Percentiles rank a stretch among this genome's conserved stretches.
Evolutionary conservation across 2,888 invertebrate species (phyloP).

Genomic region (Drosophila nr. fundita): DNA sequence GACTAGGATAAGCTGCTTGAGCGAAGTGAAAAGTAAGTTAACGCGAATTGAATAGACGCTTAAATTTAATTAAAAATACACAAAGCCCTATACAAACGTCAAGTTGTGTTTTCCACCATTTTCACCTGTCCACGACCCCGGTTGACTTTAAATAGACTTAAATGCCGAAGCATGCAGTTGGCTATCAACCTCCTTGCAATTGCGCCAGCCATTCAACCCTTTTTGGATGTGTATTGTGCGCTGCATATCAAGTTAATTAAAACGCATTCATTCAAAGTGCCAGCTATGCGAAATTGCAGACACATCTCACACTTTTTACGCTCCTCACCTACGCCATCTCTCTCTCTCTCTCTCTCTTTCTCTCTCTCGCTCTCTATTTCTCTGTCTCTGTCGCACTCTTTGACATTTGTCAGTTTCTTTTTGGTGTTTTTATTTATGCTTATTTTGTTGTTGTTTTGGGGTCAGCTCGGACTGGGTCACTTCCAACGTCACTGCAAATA

Average conservation of each 20-base stretch:
- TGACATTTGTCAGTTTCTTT: slow-evolving; percentile 22
- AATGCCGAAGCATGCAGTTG: slow-evolving; percentile 28
- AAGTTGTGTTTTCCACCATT: slow-evolving; percentile 13
- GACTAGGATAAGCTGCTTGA: neutral
- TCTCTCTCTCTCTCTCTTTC: too few species aligned
- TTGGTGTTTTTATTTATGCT: slow-evolving; percentile 5
- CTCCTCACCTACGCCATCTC: neutral
- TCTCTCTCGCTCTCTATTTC: too few species aligned
- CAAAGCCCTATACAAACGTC: slow-evolving; percentile 26
- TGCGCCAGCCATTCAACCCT: slow-evolving; percentile 29
- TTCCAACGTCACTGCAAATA: slow-evolving; percentile 35
- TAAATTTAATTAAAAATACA: slow-evolving; percentile 34
- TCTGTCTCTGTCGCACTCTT: neutral
- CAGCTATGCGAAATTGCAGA: slow-evolving; percentile 59
- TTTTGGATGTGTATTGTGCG: slow-evolving; percentile 37
- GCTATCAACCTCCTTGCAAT: slow-evolving; percentile 33
- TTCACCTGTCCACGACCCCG: slow-evolving; percentile 19
- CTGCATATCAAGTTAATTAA: slow-evolving; percentile 65
- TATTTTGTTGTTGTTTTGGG: slow-evolving; percentile 16
- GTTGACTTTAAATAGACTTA: slow-evolving; percentile 26
- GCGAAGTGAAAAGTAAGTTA: slow-evolving; percentile 8
- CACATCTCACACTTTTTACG: slow-evolving; percentile 21
- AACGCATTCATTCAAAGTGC: slow-evolving; percentile 65
- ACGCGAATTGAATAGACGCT: slow-evolving; percentile 17
- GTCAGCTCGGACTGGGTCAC: slow-evolving; percentile 56